Conservation (phyloP, 2,797 vertebrate genomes). For the Heterohyrax brucei region DNA sequence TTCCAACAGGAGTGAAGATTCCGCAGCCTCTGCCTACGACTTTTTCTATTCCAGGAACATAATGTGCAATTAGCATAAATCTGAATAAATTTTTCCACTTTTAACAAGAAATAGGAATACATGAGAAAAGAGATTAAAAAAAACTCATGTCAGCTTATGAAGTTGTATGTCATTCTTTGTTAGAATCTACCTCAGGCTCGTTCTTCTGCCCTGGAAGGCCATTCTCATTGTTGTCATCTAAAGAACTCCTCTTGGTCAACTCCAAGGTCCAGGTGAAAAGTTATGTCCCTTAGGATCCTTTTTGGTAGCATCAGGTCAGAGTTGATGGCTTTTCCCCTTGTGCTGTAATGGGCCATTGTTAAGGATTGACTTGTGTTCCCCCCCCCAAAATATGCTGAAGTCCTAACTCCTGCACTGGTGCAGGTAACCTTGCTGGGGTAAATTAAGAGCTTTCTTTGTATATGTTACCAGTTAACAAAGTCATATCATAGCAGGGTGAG, state of each 20-base stretch:
- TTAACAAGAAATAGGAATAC: constrained; percentile 67
- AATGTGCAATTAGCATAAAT: constrained; percentile 76
- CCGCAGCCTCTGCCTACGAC: constrained; percentile 60
- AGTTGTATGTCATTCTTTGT: neutral
- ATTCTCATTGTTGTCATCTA: rapidly evolving
- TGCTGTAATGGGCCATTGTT: neutral
- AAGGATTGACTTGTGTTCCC: neutral
- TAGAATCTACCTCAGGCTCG: neutral
- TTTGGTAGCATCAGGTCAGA: neutral
- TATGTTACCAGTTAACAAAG: neutral
- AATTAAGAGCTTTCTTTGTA: neutral
- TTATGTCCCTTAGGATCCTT: neutral
- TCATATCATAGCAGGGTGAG: neutral
- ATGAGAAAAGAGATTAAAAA: constrained; percentile 45
- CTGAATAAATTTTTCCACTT: constrained; percentile 77
- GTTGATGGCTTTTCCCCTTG: neutral
- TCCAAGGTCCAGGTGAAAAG: neutral
- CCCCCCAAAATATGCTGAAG: neutral
- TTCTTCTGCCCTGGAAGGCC: neutral
- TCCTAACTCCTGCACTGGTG: neutral
- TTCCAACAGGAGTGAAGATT: neutral
- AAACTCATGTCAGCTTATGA: constrained; percentile 7
- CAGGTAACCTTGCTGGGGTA: neutral
- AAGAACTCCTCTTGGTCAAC: neutral
- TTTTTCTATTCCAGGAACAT: constrained; percentile 70